Conservation (phyloP, 2,888 invertebrate species). For the Ceraclea dissimilis region DNA sequence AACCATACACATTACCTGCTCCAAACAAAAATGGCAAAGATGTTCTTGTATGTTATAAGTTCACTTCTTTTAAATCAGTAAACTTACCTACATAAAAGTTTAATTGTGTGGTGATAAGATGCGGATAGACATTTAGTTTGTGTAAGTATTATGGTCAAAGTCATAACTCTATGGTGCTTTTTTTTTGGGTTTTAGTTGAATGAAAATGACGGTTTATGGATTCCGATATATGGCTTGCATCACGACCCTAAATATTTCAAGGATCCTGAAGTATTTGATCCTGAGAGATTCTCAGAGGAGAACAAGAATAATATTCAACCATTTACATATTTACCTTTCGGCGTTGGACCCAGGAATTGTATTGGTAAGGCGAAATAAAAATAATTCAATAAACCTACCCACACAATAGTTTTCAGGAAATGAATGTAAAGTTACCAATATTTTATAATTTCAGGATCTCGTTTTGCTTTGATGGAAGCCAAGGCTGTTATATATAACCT, state of each 20-base stretch:
- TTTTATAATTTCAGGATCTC: constrained; percentile 19
- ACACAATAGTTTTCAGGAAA: no score
- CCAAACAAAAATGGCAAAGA: constrained; percentile 7
- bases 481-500: constrained; percentile 20
- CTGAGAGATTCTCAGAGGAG: constrained; percentile 52
- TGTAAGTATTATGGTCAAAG: no score
- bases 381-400: no score
- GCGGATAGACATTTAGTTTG: no score
- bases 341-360: constrained; percentile 43
- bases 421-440: no score
- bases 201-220: constrained; percentile 13
- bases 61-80: no score
- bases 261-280: constrained; percentile 49
- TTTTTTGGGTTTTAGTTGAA: no score
- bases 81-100: no score
- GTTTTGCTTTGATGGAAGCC: constrained; percentile 21
- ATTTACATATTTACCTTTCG: constrained; percentile 44
- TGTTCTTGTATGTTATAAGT: constrained; percentile 4
- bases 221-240: constrained; percentile 41
- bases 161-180: no score
- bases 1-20: constrained; percentile 36
- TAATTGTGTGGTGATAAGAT: no score
- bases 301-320: constrained; percentile 37
- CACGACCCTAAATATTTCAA: constrained; percentile 48
- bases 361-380: constrained; percentile 37